Evolutionary conservation across 2,797 vertebrate species (phyloP), one percentile per base, ranked within the genome.

Genomic region (Melanotaenia maccullochi): DNA sequence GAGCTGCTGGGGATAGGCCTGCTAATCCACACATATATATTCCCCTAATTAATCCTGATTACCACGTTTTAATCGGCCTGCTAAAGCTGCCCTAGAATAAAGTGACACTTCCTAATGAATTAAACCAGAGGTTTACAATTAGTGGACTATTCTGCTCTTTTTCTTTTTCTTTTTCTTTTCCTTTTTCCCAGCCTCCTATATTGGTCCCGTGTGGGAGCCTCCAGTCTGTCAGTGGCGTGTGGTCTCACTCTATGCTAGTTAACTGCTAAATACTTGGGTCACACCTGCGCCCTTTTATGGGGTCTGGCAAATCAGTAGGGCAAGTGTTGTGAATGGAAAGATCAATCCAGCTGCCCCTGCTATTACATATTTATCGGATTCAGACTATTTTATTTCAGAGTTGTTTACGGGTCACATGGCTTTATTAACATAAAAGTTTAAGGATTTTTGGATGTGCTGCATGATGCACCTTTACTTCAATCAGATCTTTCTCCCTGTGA

Each of bases 1-100:
- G 75, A 81, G 84, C 82, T 60, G 60, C 62, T 66, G 64, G 81
- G 79, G 81, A 85, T 76, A 85, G 84, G 71, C 65, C 92, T 93
- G 90, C 89, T 94, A 92, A 93, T 93, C 91, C 90, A 93, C 90
- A 93, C 82, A 78, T 93, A 89, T 93, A 93, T 93, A 93, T 93
- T 93, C 89, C 77, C 86, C 90, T 93, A 94, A 94, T 95, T 93
- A 94, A 94, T 95, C 90, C 91, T 93, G 90, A 93, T 94, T 92
- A 94, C 89, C 86, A 91, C 84, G 79, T 94, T 93, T 92, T 91
- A 95, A 94, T 93, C 90, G 79, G 86, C 86, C 88, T 90, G 70
- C 87, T 89, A 76, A 90, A 89, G 78, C 87, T 86, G 77, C 82
- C 81, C 87, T 65, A 82, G 88, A 93, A 93, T 92, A 90, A 94